phyloP scores from a whole-genome alignment of 2,888 invertebrate species.

The Alloplasta piceator region DNA sequence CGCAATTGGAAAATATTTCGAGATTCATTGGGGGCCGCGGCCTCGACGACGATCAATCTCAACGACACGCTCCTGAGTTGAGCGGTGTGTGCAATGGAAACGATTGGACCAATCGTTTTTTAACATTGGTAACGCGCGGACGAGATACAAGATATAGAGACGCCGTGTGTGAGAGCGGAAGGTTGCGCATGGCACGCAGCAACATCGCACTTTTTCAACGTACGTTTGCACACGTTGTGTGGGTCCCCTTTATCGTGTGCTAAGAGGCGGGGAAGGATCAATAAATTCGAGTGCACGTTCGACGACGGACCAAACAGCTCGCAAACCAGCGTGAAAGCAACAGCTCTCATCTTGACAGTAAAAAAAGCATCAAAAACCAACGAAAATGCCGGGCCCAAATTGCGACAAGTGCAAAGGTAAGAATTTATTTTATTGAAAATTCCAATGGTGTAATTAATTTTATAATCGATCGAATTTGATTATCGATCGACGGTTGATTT shows the following conservation, averaged over 20 bases:
- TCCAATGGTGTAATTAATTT: neutral
- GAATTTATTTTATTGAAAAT: slow-evolving; percentile 41
- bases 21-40: slow-evolving; percentile 47
- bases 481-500: no score
- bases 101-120: slow-evolving; percentile 23
- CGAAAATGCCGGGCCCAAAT: slow-evolving; percentile 79
- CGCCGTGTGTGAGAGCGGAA: slow-evolving; percentile 61
- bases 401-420: slow-evolving; percentile 81
- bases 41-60: slow-evolving; percentile 40
- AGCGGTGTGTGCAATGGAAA: slow-evolving; percentile 43
- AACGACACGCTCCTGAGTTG: slow-evolving; percentile 49
- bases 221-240: slow-evolving; percentile 73
- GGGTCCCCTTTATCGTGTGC: slow-evolving; percentile 1
- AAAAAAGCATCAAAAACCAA: slow-evolving; percentile 60
- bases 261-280: slow-evolving; percentile 76
- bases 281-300: slow-evolving; percentile 77
- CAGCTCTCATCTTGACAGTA: slow-evolving; percentile 15
- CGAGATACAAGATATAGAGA: neutral
- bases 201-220: slow-evolving; percentile 35
- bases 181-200: slow-evolving; percentile 76
- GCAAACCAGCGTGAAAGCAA: slow-evolving; percentile 63
- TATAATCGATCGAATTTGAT: no score
- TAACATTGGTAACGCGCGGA: neutral
- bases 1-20: slow-evolving; percentile 14
- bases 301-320: slow-evolving; percentile 68